Percentiles rank a stretch among this genome's conserved stretches.
These are phyloP conservation scores for Gerris lacustris DNA, from an alignment of 2,888 invertebrate species.

Conservation along the genomic window DNA sequence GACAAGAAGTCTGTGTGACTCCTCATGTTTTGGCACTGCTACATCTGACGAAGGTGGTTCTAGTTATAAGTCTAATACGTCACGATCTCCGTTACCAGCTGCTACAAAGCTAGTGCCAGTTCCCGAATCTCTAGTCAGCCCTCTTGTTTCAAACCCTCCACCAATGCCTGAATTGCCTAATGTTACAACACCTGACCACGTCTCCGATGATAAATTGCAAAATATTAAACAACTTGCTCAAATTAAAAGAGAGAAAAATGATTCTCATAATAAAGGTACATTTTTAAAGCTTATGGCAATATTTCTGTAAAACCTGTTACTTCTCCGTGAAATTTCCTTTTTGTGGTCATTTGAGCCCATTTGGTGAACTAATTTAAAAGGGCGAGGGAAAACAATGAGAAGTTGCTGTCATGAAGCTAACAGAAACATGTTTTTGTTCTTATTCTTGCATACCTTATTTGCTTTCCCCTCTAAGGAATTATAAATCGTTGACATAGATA, in stretches of 20 bases:
- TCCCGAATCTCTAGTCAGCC: slow-evolving; percentile 72
- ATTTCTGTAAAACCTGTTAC: slow-evolving; percentile 9
- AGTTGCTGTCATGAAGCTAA: too few relatives aligned
- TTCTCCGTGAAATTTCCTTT: too few relatives aligned
- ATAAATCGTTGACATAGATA: too few relatives aligned
- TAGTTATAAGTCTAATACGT: neutral
- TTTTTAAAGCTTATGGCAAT: slow-evolving; percentile 7
- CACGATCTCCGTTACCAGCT: slow-evolving; percentile 47
- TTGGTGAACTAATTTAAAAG: too few relatives aligned
- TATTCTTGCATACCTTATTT: too few relatives aligned
- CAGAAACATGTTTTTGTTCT: too few relatives aligned
- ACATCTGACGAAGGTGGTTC: slow-evolving; percentile 7
- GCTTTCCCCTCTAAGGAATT: too few relatives aligned
- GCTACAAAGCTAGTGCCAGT: slow-evolving; percentile 79
- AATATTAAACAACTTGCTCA: slow-evolving; percentile 51
- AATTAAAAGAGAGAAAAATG: slow-evolving; percentile 37
- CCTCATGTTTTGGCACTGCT: neutral
- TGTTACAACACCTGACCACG: slow-evolving; percentile 49
- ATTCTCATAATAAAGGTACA: slow-evolving; percentile 15
- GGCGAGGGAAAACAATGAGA: too few relatives aligned
- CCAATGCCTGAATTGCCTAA: slow-evolving; percentile 2
- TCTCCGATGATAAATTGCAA: slow-evolving; percentile 53
- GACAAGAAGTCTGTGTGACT: slow-evolving; percentile 18
- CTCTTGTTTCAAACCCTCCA: slow-evolving; percentile 44
- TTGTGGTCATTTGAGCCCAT: too few relatives aligned